phyloP scores from a whole-genome alignment of 1,140 invertebrate species.

The Nymphalis io region DNA sequence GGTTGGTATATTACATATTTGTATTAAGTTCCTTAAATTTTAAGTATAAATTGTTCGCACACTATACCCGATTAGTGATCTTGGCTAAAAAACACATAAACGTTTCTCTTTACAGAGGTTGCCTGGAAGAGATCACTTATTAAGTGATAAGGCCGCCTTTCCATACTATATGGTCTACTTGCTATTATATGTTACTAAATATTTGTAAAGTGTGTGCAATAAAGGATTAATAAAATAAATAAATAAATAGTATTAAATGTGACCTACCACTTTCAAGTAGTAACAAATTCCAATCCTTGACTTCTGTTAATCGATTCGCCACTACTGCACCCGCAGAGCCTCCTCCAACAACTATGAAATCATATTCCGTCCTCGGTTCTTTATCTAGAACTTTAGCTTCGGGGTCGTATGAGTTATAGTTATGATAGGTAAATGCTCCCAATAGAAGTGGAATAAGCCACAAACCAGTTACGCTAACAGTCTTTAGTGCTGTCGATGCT shows the following conservation, averaged over 20 bases:
- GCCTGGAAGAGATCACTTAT: too few relatives aligned
- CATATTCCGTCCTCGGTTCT: slow-evolving; percentile 85
- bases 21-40: too few relatives aligned
- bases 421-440: slow-evolving; percentile 90
- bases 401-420: slow-evolving; percentile 90
- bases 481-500: slow-evolving; percentile 88
- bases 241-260: not conserved
- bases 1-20: too few relatives aligned
- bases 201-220: too few relatives aligned
- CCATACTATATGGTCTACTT: too few relatives aligned
- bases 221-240: too few relatives aligned
- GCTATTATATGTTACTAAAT: too few relatives aligned
- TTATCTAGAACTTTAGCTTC: slow-evolving; percentile 84
- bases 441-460: slow-evolving; percentile 92
- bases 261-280: slow-evolving; percentile 89
- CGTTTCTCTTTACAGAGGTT: too few relatives aligned
- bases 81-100: too few relatives aligned
- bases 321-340: slow-evolving; percentile 96
- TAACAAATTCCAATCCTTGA: slow-evolving; percentile 89
- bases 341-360: slow-evolving; percentile 93
- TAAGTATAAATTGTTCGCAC: too few relatives aligned
- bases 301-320: slow-evolving; percentile 93
- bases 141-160: too few relatives aligned
- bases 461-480: slow-evolving; percentile 87
- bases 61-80: too few relatives aligned